Base-by-base conservation (phyloP, 1,140 invertebrate species). In the Zelostemma sp. region DNA sequence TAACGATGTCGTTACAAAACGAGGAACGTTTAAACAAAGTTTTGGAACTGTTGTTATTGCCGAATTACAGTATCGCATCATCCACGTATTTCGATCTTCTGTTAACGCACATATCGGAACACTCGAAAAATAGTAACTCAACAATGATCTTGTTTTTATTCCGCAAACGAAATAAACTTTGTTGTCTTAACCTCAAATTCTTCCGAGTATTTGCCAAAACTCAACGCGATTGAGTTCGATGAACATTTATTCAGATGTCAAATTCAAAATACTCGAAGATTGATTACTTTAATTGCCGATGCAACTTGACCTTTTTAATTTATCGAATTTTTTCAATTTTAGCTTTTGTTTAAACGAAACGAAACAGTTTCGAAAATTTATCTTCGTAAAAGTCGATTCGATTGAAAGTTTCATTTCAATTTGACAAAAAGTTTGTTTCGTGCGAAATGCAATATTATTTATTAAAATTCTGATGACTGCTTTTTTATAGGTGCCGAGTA, bases 31-130 rank as follows among this genome's bases (percentile, higher is more conserved):
- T 86, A 50, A 55, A 72, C n/a, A 59, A 83, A 71, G 84, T 83
- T 58, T 60, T 86, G 21, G 59, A 83, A 28, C 35, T 86, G 9
- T 82, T 86, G 63, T 50, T 84, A n/a, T 51, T 71, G 40, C 79
- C 82, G 1, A 68, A 83, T 66, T 86, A 82, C 53, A 79, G 73
- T 43, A 75, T 85, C 14, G 72, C 75, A 3, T 80, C 81, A 11
- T 57, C 73, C 8, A 81, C 82, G 3, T 85, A 85, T 28, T 67
- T 86, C 4, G 84, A 86, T 74, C 63, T 84, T 53, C 53, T 86
- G 17, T 59, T 85, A 19, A 79, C 76, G 8, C 82, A 84, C 12
- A 80, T 86, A 41, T 61, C 71, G 1, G 63, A 80, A 12, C 67
- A 66, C 33, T 57, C 68, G 33, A 74, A 78, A 41, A 63, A 78